Percentiles rank a stretch among this genome's conserved stretches.
These are phyloP conservation scores for Manis javanica DNA, from an alignment of 2,797 vertebrate species.

Conservation along the genomic window DNA sequence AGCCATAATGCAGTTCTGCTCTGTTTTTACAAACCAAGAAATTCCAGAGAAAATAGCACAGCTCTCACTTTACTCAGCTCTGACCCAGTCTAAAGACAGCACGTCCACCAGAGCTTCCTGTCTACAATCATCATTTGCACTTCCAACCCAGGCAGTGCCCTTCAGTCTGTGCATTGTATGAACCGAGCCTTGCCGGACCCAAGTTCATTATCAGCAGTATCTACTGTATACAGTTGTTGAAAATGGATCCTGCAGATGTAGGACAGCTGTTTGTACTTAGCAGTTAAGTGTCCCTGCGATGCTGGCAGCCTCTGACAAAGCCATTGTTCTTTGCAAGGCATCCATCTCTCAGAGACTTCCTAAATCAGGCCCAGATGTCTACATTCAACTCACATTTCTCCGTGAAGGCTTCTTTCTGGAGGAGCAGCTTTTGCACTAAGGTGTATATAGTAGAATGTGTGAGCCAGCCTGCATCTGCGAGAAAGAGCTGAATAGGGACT, in stretches of 20 bases:
- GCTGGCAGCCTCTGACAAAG: constrained; percentile 71
- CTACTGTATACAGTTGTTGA: constrained; percentile 70
- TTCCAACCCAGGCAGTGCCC: not conserved
- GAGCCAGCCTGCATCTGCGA: not conserved
- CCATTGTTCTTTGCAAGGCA: constrained; percentile 62
- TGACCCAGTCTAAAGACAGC: not conserved
- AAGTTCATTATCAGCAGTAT: constrained; percentile 61
- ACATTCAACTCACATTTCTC: constrained; percentile 24
- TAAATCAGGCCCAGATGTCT: constrained; percentile 78
- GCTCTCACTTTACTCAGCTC: not conserved
- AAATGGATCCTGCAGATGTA: constrained; percentile 71
- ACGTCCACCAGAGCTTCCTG: not conserved
- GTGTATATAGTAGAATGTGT: not conserved
- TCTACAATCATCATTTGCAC: constrained; percentile 35
- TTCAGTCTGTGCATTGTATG: not conserved
- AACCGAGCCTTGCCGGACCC: not conserved
- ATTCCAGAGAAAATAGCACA: not conserved
- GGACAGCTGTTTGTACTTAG: constrained; percentile 77
- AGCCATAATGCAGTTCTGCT: not conserved
- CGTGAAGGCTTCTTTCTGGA: constrained; percentile 15
- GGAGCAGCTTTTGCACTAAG: not conserved
- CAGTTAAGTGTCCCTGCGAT: constrained; percentile 61
- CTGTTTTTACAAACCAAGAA: not conserved
- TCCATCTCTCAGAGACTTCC: constrained; percentile 67
- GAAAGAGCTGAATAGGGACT: not conserved